Evolutionary conservation across 2,888 invertebrate genomes (phyloP), one percentile per base, ranked within the genome.

Genomic region (Plagodis dolabraria): DNA sequence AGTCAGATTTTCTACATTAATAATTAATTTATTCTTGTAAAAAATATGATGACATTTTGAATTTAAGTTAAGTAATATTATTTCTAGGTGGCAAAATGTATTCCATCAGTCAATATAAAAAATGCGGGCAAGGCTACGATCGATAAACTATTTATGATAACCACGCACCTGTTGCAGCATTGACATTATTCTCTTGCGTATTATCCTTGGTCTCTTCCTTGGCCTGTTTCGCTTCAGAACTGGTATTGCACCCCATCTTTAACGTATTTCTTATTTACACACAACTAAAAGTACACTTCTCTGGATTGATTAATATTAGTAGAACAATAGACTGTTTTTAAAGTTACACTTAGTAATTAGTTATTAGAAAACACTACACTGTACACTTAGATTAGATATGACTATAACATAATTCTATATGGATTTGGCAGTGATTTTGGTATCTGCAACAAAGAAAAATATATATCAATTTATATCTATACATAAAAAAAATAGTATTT

Each of bases 241-340:
- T 87, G 0, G 87, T 87, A 65, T 86, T 87, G 76, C 87, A 87
- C 38, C 87, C 87, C 87, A 87, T 87, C 57, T 72, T 71, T 60
- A 49, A 63, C 36, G 1, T 36, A 36, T 36, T 1, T 36, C 66
- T 65, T 64, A 55, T 47, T 55, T 63, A 68, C 63, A 68, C 66
- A 70, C 10, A 43, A 43, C 11, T 7, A 43, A 43, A 43, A 11
- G 11, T 40, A 36, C 10, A 40, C 40, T 40, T 40, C n/a, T n/a
- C n/a, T 10, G 8, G 7, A 42, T 22, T 22, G 22, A 2, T 4
- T 12, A 43, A 11, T 9, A 7, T 11, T 0, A 5, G 12, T 7
- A 12, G 7, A 12, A 43, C 42, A 42, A 5, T 42, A 42, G 7
- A 7, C 42, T 5, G 10, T 42, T 12, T 43, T 12, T 63, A 64